phyloP scores from a whole-genome alignment of 2,113 vertebrate species.

The Stictonetta naevosa region DNA sequence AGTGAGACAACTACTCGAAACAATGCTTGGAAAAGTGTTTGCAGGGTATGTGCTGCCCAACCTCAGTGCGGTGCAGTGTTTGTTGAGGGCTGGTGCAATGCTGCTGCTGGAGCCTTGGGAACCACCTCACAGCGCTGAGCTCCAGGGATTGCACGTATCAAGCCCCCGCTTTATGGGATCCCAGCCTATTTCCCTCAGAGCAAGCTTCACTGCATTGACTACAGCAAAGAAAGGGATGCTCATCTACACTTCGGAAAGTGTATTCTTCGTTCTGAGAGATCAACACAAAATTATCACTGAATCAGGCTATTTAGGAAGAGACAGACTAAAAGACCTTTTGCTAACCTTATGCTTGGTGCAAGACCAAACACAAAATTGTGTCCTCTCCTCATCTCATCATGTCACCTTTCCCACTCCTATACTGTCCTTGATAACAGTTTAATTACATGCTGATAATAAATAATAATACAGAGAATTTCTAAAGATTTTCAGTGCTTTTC shows the following conservation, averaged over 20 bases:
- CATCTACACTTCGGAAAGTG: neutral
- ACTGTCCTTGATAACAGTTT: neutral
- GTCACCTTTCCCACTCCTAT: neutral
- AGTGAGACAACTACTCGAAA: neutral
- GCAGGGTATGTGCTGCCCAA: neutral
- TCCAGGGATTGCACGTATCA: neutral
- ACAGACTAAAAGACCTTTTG: neutral
- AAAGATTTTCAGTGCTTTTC: neutral
- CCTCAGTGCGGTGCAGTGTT: accelerated
- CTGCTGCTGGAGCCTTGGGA: neutral
- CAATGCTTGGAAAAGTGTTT: neutral
- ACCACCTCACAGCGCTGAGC: neutral
- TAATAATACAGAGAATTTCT: neutral
- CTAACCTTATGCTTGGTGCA: neutral
- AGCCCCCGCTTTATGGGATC: neutral
- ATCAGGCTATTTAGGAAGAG: neutral
- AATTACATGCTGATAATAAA: neutral
- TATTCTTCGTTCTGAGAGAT: accelerated
- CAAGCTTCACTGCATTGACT: neutral
- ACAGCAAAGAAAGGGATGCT: neutral
- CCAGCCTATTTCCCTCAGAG: neutral
- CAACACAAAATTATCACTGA: neutral
- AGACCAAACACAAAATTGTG: neutral
- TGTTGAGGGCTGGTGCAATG: neutral
- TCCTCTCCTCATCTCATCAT: neutral